Percentiles rank a stretch among this genome's conserved stretches.
phyloP scores from a whole-genome alignment of 2,797 vertebrate genomes.

The Chiloscyllium punctatum region DNA sequence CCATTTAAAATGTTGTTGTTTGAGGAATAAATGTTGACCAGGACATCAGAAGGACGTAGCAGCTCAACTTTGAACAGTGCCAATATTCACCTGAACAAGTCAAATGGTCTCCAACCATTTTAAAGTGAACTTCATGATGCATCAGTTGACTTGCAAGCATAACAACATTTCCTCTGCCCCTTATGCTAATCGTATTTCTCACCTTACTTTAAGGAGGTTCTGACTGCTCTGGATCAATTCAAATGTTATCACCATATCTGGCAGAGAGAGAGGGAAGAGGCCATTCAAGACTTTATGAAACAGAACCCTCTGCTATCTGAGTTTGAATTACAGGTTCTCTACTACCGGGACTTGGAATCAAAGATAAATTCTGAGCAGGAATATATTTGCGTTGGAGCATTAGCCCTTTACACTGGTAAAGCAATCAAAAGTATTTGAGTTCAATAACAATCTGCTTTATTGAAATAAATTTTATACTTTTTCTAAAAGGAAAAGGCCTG shows the following conservation, averaged over 20 bases:
- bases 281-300: constrained; percentile 63
- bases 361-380: constrained; percentile 85
- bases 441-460: background rate
- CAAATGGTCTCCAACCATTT: background rate
- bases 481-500: background rate
- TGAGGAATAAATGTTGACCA: background rate
- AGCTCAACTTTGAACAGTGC: background rate
- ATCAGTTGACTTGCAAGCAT: too few relatives aligned
- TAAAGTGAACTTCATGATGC: background rate
- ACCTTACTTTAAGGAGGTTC: constrained; percentile 67
- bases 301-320: constrained; percentile 73
- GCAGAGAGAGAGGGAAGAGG: constrained; percentile 77
- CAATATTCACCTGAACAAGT: background rate
- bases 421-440: constrained; percentile 40
- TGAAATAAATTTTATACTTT: background rate
- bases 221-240: constrained; percentile 67
- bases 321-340: constrained; percentile 84
- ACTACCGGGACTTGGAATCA: constrained; percentile 73
- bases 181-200: constrained; percentile 28
- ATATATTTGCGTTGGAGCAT: constrained; percentile 72
- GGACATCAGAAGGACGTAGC: background rate
- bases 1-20: background rate
- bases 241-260: constrained; percentile 80
- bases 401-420: constrained; percentile 80
- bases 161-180: background rate